Conservation (phyloP, 1,140 invertebrate genomes). For the Centruroides sculpturatus region DNA sequence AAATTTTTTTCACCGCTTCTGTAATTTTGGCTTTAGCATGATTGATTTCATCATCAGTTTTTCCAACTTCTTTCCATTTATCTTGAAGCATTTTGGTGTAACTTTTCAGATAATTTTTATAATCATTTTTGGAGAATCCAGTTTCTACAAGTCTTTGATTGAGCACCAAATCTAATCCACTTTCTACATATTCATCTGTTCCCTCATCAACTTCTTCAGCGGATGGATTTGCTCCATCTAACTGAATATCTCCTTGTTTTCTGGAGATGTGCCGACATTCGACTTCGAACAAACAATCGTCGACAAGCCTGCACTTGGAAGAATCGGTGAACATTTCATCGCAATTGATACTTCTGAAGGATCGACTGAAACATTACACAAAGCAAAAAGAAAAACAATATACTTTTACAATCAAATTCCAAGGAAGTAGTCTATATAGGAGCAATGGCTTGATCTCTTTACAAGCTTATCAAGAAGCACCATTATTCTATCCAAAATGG, state of each 20-base stretch:
- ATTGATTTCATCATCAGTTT: constrained; percentile 26
- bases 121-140: constrained; percentile 46
- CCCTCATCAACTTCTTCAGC: constrained; percentile 78
- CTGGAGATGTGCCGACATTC: constrained; percentile 53
- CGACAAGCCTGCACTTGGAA: no score
- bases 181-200: constrained; percentile 52
- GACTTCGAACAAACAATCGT: no score
- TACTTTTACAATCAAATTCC: no score
- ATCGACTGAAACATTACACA: no score
- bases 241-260: constrained; percentile 55
- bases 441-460: no score
- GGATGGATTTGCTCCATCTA: constrained; percentile 82
- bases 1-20: constrained; percentile 86
- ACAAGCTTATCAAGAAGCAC: no score
- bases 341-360: no score
- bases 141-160: constrained; percentile 81
- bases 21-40: constrained; percentile 72
- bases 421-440: no score
- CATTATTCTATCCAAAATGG: no score
- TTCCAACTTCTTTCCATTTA: constrained; percentile 60
- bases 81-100: constrained; percentile 89
- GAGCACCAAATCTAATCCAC: constrained; percentile 81
- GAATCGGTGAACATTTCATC: no score
- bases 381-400: no score
- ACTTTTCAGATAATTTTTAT: constrained; percentile 81